Conservation (phyloP, 2,113 vertebrate species). For the Casuarius casuarius region DNA sequence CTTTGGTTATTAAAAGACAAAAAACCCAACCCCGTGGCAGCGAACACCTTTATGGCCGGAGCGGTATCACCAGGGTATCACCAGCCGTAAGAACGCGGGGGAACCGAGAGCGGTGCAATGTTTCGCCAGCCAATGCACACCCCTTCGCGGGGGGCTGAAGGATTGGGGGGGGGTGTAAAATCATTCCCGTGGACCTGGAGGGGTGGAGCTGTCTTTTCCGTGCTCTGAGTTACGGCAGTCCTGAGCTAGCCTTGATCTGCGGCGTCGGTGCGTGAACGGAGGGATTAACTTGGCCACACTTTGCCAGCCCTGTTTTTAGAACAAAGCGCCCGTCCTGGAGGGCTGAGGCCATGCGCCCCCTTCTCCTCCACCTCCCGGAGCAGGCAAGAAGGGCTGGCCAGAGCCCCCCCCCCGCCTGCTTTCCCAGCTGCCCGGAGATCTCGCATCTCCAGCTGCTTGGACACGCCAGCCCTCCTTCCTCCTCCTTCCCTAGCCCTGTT, state of each 20-base stretch:
- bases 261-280: fast-evolving
- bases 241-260: background rate
- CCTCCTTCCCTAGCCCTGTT: background rate
- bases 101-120: background rate
- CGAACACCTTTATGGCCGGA: background rate
- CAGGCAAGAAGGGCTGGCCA: background rate
- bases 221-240: background rate
- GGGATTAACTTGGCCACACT: background rate
- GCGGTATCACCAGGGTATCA: background rate
- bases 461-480: background rate
- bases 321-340: background rate
- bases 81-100: fast-evolving
- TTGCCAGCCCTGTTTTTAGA: background rate
- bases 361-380: background rate
- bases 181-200: background rate
- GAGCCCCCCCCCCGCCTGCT: background rate
- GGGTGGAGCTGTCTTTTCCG: background rate
- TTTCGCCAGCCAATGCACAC: background rate
- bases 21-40: background rate
- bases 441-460: background rate
- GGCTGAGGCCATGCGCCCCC: background rate
- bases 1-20: background rate
- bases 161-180: background rate
- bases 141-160: background rate
- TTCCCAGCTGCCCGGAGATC: background rate